A percentile compares a stretch with the other conserved stretches of the same genome.
Conservation (phyloP, 2,888 invertebrate species). For the Tinea trinotella region DNA sequence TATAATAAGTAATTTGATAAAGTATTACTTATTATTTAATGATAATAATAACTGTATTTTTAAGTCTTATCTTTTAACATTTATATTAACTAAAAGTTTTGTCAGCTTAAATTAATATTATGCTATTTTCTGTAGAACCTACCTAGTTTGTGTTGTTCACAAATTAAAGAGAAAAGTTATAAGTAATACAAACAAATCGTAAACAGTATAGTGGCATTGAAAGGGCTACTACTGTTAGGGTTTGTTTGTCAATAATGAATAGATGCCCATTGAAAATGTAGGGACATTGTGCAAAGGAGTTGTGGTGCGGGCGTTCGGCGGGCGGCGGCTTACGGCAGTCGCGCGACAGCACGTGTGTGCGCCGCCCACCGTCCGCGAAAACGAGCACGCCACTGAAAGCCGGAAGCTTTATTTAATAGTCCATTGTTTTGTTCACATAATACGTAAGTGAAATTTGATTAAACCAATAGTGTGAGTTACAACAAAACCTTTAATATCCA, state of each 20-base stretch:
- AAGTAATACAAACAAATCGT: neutral
- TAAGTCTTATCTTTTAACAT: too few species aligned
- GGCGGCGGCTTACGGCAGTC: constrained; percentile 26
- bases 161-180: neutral
- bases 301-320: constrained; percentile 29
- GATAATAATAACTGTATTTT: too few species aligned
- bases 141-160: too few species aligned
- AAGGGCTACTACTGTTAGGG: neutral
- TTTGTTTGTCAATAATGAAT: neutral
- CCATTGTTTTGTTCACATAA: neutral
- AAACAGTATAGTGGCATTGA: neutral
- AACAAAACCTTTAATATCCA: neutral
- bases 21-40: too few species aligned
- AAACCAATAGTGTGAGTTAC: neutral
- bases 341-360: constrained; percentile 41
- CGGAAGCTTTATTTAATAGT: neutral
- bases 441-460: neutral
- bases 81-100: too few species aligned
- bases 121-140: too few species aligned
- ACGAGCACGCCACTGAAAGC: neutral
- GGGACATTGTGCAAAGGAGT: constrained; percentile 27
- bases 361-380: constrained; percentile 49
- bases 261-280: constrained; percentile 30
- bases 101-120: too few species aligned
- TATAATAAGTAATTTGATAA: too few species aligned